Conservation (phyloP, 2,113 vertebrate genomes). For the Cisticola juncidis region DNA sequence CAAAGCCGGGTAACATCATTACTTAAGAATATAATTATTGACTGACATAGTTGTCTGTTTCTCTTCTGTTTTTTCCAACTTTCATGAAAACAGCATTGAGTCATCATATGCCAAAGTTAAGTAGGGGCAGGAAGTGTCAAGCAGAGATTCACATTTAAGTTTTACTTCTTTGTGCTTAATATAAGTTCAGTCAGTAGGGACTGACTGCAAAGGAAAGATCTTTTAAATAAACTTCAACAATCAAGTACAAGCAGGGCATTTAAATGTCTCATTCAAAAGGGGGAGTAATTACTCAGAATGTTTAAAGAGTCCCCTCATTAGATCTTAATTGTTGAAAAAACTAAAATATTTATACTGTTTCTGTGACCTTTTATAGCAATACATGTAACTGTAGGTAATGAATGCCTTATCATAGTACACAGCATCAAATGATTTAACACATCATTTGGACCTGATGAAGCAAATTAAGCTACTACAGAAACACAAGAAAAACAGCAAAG, state of each 20-base stretch:
- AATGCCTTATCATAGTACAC: not conserved
- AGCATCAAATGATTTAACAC: slow-evolving; percentile 46
- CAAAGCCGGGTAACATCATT: not conserved
- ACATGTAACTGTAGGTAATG: not conserved
- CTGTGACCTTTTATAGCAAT: not conserved
- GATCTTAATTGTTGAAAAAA: not conserved
- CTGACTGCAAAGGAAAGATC: not conserved
- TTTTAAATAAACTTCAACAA: not conserved
- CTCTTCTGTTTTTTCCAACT: not conserved
- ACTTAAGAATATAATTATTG: not conserved
- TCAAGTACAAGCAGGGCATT: not conserved
- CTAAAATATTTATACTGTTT: not conserved
- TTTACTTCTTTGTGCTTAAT: not conserved
- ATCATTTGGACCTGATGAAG: slow-evolving; percentile 49
- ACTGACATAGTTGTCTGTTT: not conserved
- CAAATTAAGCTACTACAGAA: slow-evolving; percentile 50
- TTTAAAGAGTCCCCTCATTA: not conserved
- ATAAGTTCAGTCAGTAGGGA: not conserved
- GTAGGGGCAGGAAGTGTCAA: not conserved
- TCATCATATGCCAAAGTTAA: not conserved
- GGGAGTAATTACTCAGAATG: not conserved
- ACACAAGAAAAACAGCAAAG: slow-evolving; percentile 45
- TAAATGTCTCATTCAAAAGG: not conserved
- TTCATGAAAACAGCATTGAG: not conserved
- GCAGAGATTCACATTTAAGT: not conserved